Conservation (phyloP, 2,113 vertebrate species). For the Cichladusa arquata region DNA sequence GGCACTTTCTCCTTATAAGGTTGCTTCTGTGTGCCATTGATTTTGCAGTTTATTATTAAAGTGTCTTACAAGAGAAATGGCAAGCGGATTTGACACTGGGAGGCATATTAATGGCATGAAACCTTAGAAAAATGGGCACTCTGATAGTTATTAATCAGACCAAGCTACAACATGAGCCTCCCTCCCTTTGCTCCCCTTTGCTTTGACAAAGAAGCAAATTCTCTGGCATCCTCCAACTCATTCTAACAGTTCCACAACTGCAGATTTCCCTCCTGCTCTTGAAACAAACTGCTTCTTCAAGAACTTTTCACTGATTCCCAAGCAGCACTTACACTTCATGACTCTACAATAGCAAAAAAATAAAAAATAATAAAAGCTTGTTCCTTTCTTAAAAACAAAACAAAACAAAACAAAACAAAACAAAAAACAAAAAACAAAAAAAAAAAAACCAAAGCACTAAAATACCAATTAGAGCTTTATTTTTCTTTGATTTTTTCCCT, state of each 20-base stretch:
- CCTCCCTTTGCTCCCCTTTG: not conserved
- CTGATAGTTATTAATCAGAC: conserved; percentile 20
- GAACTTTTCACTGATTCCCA: not conserved
- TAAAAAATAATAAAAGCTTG: conserved; percentile 65
- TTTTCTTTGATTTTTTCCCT: too few species aligned
- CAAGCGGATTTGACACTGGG: conserved; percentile 16
- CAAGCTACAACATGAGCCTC: not conserved
- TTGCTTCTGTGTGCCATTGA: conserved; percentile 28
- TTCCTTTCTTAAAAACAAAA: not conserved
- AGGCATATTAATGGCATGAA: conserved; percentile 33
- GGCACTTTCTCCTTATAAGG: conserved; percentile 22
- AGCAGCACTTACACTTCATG: conserved; percentile 23
- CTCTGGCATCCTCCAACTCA: not conserved
- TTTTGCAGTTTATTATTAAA: conserved; percentile 55
- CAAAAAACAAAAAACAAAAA: too few species aligned
- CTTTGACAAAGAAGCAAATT: conserved; percentile 16
- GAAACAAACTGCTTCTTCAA: not conserved
- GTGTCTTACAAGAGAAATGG: conserved; percentile 44
- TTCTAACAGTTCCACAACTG: not conserved
- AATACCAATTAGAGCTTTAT: too few species aligned
- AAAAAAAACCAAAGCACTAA: too few species aligned
- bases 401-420: too few species aligned
- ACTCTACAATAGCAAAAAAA: conserved; percentile 46
- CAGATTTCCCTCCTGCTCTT: not conserved
- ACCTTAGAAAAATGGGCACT: conserved; percentile 23